Base-by-base conservation (phyloP, 1,140 invertebrate species). In the Drosophila subpulchrella region DNA sequence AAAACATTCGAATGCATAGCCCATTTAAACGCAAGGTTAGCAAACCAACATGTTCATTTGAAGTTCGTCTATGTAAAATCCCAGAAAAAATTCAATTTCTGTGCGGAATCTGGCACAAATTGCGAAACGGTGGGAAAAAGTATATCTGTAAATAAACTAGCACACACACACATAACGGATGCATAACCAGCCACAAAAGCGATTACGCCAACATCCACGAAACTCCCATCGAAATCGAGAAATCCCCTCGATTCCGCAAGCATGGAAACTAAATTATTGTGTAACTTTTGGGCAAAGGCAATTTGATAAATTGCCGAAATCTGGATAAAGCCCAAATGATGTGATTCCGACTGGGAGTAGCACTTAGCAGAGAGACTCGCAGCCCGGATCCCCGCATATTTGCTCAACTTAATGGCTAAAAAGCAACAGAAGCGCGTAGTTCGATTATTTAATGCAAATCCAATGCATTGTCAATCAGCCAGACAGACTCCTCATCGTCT, bases 361-460 rank as follows among this genome's bases (percentile, higher is more conserved):
- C 51, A 44, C 41, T 44, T 38, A 57, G 54, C 39, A 27, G 27
- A 27, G 27, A 27, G 27, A 20, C 20, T 20, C 20, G 20, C 30
- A 36, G 46, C 57, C 59, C 11, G 20, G 48, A 54, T 50, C n/a
- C 53, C 11, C 51, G 53, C 42, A 61, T 79, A 88, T 86, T 86
- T 86, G 75, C 61, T 30, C 34, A 65, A 66, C 67, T 76, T 88
- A 88, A 86, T 88, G 65, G 79, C 60, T 63, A 44, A 73, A 75
- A 65, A 77, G 50, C 56, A 51, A 61, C 46, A 80, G 57, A 55
- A 50, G 44, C 66, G 60, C 48, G 53, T 79, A 88, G 65, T 89
- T 83, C 79, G 71, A 86, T 86, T 86, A 89, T 86, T 86, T 76
- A 83, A 88, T 86, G 84, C 72, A 86, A 86, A 86, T 86, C 83